phyloP scores from a whole-genome alignment of 2,888 invertebrate genomes.

The Harpalus rubripes region DNA sequence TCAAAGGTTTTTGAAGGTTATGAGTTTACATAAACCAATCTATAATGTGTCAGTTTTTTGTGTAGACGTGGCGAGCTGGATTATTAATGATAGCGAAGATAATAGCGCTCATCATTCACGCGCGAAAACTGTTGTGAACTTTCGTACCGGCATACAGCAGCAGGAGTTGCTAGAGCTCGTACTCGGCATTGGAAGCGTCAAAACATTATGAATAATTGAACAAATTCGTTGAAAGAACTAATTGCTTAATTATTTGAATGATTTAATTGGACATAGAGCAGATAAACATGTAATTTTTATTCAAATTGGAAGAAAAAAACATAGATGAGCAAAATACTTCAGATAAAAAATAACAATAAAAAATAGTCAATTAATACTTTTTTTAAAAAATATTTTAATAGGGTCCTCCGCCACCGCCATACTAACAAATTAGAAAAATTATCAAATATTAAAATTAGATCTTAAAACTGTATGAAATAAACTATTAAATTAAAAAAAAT shows the following conservation, averaged over 20 bases:
- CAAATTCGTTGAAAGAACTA: background rate
- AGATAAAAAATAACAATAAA: too few relatives aligned
- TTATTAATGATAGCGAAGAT: background rate
- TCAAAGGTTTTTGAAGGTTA: background rate
- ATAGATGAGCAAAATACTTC: too few relatives aligned
- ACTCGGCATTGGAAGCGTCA: background rate
- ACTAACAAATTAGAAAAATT: too few relatives aligned
- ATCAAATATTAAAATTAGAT: too few relatives aligned
- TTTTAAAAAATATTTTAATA: too few relatives aligned
- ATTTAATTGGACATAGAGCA: background rate
- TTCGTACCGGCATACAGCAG: background rate
- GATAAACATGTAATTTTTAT: too few relatives aligned
- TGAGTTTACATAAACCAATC: background rate
- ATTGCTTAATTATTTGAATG: background rate
- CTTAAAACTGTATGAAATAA: too few relatives aligned
- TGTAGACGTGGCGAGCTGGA: background rate
- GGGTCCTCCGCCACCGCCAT: too few relatives aligned
- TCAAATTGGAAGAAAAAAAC: too few relatives aligned
- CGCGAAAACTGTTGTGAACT: background rate
- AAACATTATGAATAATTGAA: background rate
- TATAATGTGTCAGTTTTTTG: slow-evolving; percentile 1
- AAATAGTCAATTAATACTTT: too few relatives aligned
- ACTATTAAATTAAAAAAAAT: too few relatives aligned
- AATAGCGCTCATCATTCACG: slow-evolving; percentile 1
- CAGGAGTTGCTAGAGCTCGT: background rate